These are phyloP conservation scores for Drosophila littoralis DNA, from an alignment of 1,140 invertebrate species.

Conservation along the genomic window DNA sequence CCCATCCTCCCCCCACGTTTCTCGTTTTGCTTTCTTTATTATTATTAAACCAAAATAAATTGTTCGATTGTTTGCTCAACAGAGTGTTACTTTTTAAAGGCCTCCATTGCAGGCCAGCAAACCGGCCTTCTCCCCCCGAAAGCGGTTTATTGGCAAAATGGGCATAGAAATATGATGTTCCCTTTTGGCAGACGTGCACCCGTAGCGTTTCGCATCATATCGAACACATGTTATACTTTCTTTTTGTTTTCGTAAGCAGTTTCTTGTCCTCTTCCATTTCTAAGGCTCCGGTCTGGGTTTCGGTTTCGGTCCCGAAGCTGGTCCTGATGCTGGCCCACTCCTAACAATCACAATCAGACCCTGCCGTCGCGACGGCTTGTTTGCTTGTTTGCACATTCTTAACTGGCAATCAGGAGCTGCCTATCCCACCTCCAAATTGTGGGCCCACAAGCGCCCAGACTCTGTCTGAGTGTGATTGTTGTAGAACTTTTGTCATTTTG, in stretches of 20 bases:
- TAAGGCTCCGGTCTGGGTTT: slow-evolving; percentile 4
- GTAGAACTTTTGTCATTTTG: slow-evolving; percentile 64
- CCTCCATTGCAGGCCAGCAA: slow-evolving; percentile 2
- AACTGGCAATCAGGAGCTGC: slow-evolving; percentile 61
- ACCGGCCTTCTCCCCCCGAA: not conserved
- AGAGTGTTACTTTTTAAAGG: slow-evolving; percentile 65
- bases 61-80: slow-evolving; percentile 63
- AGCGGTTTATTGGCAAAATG: slow-evolving; percentile 51
- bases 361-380: slow-evolving; percentile 45
- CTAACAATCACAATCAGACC: slow-evolving; percentile 51
- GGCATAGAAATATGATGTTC: slow-evolving; percentile 56
- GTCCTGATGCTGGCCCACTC: slow-evolving; percentile 4
- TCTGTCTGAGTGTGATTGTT: slow-evolving; percentile 38
- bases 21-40: slow-evolving; percentile 35
- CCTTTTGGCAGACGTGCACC: slow-evolving; percentile 3
- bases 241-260: slow-evolving; percentile 64
- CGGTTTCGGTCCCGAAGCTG: not conserved
- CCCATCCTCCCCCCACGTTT: no score
- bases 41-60: slow-evolving; percentile 69
- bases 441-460: slow-evolving; percentile 8
- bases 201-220: slow-evolving; percentile 24
- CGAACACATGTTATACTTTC: slow-evolving; percentile 58
- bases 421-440: not conserved
- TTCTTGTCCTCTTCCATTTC: slow-evolving; percentile 28
- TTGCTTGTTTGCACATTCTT: slow-evolving; percentile 69